A percentile compares a stretch with the other conserved stretches of the same genome.
Conservation (phyloP, 2,888 invertebrate species). For the Chymomyza caudatula region DNA sequence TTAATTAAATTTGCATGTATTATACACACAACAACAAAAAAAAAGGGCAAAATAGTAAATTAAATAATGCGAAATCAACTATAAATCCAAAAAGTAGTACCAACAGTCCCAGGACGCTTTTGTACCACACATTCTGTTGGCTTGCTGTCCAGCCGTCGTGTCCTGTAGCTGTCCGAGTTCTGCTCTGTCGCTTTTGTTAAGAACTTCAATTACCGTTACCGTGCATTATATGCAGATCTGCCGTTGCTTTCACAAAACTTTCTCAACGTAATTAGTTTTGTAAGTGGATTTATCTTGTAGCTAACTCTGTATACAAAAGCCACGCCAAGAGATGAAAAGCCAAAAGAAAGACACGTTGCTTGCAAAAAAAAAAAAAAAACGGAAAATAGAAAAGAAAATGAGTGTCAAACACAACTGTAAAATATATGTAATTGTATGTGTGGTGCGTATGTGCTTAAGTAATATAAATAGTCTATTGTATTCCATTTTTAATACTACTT, state of each 20-base stretch:
- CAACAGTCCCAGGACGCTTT: neutral
- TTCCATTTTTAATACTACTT: constrained; percentile 17
- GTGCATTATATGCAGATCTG: neutral
- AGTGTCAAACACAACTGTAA: constrained; percentile 8
- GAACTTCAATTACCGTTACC: constrained; percentile 15
- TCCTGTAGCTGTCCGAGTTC: neutral
- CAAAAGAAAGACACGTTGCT: constrained; percentile 1
- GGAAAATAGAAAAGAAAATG: constrained; percentile 6
- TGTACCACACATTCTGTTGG: neutral
- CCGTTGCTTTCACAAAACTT: constrained; percentile 3
- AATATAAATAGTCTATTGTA: constrained; percentile 29
- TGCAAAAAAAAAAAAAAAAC: neutral
- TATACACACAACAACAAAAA: neutral
- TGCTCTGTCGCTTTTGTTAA: constrained; percentile 1
- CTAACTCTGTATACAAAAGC: constrained; percentile 15
- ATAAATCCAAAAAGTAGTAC: neutral
- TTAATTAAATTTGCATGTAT: neutral
- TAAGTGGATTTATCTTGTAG: constrained; percentile 37
- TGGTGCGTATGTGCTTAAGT: constrained; percentile 27
- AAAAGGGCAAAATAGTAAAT: neutral
- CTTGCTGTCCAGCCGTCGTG: neutral
- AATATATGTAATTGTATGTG: constrained; percentile 1
- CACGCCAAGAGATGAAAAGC: constrained; percentile 4
- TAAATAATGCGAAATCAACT: no score
- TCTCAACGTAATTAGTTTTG: constrained; percentile 38